These are phyloP conservation scores for Agrotis exclamationis DNA, from an alignment of 2,888 invertebrate species.

Conservation along the genomic window DNA sequence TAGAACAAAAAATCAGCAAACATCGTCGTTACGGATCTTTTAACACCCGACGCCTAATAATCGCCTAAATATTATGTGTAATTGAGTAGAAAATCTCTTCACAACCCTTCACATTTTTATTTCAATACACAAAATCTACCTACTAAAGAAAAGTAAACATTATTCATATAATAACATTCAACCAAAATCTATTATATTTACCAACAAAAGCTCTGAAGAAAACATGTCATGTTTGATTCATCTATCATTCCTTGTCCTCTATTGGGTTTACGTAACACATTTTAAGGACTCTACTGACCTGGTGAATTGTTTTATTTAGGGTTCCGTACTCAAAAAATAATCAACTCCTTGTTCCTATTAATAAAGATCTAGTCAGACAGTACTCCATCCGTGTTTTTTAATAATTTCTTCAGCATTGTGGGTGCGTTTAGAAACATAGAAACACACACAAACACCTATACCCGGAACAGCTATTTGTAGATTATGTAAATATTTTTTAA, in stretches of 20 bases:
- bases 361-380: neutral
- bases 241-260: conserved; percentile 42
- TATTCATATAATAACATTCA: conserved; percentile 17
- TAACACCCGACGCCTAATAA: no score
- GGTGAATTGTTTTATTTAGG: conserved; percentile 41
- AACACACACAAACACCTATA: no score
- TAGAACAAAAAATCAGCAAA: no score
- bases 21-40: no score
- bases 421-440: no score
- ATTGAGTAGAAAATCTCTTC: no score
- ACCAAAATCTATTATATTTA: conserved; percentile 33
- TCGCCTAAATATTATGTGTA: no score
- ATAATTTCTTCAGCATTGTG: no score
- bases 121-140: neutral
- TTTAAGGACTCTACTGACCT: conserved; percentile 22
- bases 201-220: conserved; percentile 39
- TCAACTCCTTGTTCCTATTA: neutral
- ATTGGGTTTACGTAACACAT: conserved; percentile 20
- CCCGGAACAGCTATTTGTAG: no score
- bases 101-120: no score
- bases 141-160: neutral
- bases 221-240: conserved; percentile 35
- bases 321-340: neutral
- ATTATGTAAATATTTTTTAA: no score
- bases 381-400: no score